Evolutionary conservation across 1,140 invertebrate species (phyloP), one percentile per base, ranked within the genome.

Genomic region (Meloidogyne hapla): DNA sequence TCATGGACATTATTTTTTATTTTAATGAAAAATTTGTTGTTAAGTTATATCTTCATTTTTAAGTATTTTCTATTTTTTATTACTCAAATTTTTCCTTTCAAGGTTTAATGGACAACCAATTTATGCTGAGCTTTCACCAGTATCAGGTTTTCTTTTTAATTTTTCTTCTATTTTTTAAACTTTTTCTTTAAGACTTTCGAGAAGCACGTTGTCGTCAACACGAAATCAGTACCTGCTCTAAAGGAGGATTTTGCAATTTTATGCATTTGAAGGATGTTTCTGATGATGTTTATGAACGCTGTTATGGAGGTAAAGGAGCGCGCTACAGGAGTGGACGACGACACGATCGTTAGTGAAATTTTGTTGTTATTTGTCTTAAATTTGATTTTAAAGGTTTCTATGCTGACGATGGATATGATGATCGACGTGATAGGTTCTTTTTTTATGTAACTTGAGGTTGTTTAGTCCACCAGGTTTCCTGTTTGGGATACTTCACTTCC

Each of bases 131-230:
- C 89, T 99, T 45, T 98, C 94, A 13, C 96, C 96, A 1, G 96
- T 99, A 0, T 98, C 96, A 74, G 48, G 18, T 56, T 45, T 45
- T n/a, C n/a, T 18, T 45, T 45, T 45, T 45, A 38, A 38, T 4
- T 15, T 45, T 18, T 8, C 8, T 45, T 45, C 1, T 15, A 45
- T 45, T 45, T 2, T 45, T 45, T 45, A 42, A 45, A 15, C 18
- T 45, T 15, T 15, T 12, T 8, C 18, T 6, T 45, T 0, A 15
- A 45, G 96, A 99, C 89, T 99, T 99, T 87, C 91, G 96, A 84
- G 96, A 99, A 90, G 95, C 96, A n/a, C 98, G 96, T 88, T 99
- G 96, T 88, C 91, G 96, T 67, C 96, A 99, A 88, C 98, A 99
- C 89, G 96, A 98, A 90, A 96, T 98, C 93, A 95, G 95, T 6